Base-by-base conservation (phyloP, 2,113 vertebrate species). In the Mystacornis crossleyi region DNA sequence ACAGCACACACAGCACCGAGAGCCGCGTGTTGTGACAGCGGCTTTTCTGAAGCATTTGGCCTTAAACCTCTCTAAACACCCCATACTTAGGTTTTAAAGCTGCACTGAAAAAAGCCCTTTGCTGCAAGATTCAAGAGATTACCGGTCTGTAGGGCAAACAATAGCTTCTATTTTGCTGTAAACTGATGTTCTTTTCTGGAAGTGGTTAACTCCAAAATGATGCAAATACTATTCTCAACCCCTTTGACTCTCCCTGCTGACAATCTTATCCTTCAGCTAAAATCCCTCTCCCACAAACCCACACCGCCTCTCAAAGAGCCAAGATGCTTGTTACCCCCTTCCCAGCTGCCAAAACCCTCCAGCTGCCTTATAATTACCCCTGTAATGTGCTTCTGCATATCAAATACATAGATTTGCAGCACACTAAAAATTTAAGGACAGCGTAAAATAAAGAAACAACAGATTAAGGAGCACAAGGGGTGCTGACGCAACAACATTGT, bases 271-370 rank as follows among this genome's bases (percentile, higher is more conserved):
- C 93, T 96, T 95, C 82, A 93, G 75, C 82, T 94, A 65, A 90
- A 81, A 85, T 78, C 61, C 64, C 54, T 89, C 85, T 96, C 88
- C 64, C 88, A 90, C 88, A 92, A 95, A 95, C 51, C 79, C 88
- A 64, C 45, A 25, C 42, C 53, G 79, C 64, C 86, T 94, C 92
- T 91, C 51, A 60, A 92, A 92, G 69, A 92, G 95, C 96, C 90
- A 92, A 96, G 90, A 95, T 93, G 72, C 82, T 92, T 83, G 86
- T 92, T 92, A 91, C 93, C 90, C 93, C 55, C 75, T 94, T 88
- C 82, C 55, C 82, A 96, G 95, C 88, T 96, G 96, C 96, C 90
- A 94, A 95, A 96, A 91, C 87, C 79, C 81, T 95, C 85, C 92
- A 95, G 88, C 83, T 96, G 94, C 92, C 86, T 95, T 42, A 42